phyloP scores from a whole-genome alignment of 2,113 vertebrate genomes.

The Mellivora capensis region DNA sequence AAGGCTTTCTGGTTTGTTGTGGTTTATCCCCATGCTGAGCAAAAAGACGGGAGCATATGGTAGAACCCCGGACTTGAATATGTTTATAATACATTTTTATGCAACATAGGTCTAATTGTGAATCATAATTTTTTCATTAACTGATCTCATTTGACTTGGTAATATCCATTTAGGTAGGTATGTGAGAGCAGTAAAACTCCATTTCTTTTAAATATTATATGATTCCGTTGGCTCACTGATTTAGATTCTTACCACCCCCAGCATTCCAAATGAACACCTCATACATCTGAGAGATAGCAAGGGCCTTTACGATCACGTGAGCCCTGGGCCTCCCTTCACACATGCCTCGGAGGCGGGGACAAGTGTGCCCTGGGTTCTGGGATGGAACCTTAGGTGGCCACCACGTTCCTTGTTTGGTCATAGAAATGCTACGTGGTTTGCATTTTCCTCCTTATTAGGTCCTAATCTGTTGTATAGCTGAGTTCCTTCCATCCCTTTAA shows the following conservation, averaged over 20 bases:
- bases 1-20: not conserved
- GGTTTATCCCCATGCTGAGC: not conserved
- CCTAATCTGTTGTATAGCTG: not conserved
- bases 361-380: not conserved
- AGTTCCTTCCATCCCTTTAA: not conserved
- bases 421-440: not conserved
- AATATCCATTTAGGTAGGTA: constrained; percentile 58
- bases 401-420: not conserved
- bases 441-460: not conserved
- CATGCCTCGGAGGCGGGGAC: not conserved
- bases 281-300: constrained; percentile 33
- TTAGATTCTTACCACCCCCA: constrained; percentile 39
- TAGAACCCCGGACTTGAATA: constrained; percentile 16
- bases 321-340: not conserved
- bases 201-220: constrained; percentile 66
- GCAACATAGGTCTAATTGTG: constrained; percentile 58
- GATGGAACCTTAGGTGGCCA: not conserved
- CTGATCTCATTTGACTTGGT: constrained; percentile 71
- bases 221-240: constrained; percentile 66
- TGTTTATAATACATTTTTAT: constrained; percentile 65
- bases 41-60: not conserved
- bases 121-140: constrained; percentile 74
- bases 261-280: constrained; percentile 14
- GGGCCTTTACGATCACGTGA: constrained; percentile 16
- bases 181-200: constrained; percentile 59